Evolutionary conservation across 2,888 invertebrate species (phyloP), one percentile per base, ranked within the genome.

Genomic region (Phlogophora meticulosa): DNA sequence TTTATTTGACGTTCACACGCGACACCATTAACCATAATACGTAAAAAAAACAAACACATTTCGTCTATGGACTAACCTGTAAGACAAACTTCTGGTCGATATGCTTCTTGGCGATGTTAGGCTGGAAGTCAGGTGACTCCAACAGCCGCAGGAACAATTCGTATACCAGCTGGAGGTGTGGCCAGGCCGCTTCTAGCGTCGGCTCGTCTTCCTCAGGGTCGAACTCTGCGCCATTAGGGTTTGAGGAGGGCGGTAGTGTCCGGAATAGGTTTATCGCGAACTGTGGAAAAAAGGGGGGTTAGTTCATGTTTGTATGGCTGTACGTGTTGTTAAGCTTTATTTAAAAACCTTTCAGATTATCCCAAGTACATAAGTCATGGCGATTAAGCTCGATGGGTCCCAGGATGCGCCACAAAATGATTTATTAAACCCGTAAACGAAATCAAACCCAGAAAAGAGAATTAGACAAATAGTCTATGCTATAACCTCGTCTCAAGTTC

Each of bases 181-280:
- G 98, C 99, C 99, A 99, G 49, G 98, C 98, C 5, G 98, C 99
- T 95, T 99, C 99, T 87, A 99, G 93, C 55, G 98, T 98, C 36
- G 99, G 99, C 93, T 99, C 99, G 94, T 99, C 99, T 91, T 99
- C 99, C 90, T 98, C 98, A 0, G 98, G 98, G 93, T 98, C 98
- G 92, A 98, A 98, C 91, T 98, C 98, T 0, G 98, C 98, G 11
- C 98, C 98, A 88, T 97, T 97, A 15, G 98, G 98, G 96, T 98
- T 96, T 95, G 98, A 96, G 95, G 98, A 96, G 78, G 98, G 98
- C 83, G 98, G 98, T 91, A 98, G 93, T 82, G 98, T 98, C 84
- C 98, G 98, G 96, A 98, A 98, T 87, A 98, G 95, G 94, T 98
- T 98, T 88, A 97, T 97, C 84, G 98, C 97, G 95, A 98, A 98